phyloP scores from a whole-genome alignment of 1,140 invertebrate species.

The Metopolophium dirhodum region DNA sequence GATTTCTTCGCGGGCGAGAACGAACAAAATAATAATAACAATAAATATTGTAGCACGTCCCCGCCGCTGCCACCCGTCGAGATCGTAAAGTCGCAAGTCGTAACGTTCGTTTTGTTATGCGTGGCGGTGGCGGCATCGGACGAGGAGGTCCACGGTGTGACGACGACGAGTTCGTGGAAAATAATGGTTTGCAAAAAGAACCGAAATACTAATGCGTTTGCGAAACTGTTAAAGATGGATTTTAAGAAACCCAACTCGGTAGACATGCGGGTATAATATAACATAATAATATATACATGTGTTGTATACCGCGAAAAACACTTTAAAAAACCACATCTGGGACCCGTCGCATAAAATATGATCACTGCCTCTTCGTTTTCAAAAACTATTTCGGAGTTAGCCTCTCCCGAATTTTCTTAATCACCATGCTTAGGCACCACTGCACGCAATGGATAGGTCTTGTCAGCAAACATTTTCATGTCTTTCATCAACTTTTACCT shows the following conservation, averaged over 20 bases:
- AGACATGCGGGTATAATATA: not conserved
- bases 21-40: not conserved
- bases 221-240: slow-evolving; percentile 11
- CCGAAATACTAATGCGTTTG: not conserved
- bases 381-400: not conserved
- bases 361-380: not conserved
- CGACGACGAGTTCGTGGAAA: not conserved
- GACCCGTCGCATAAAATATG: not conserved
- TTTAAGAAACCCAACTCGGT: not conserved
- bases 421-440: not conserved
- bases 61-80: not conserved
- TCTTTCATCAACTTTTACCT: not conserved
- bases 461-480: not conserved
- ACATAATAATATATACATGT: no score
- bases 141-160: not conserved
- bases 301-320: not conserved
- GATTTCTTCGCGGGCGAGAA: not conserved
- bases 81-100: slow-evolving; percentile 20
- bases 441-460: not conserved
- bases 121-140: not conserved
- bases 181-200: not conserved
- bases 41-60: not conserved
- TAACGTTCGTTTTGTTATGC: not conserved
- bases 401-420: not conserved
- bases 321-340: slow-evolving; percentile 22